Conservation (phyloP, 2,797 vertebrate genomes). For the Pangasius larnaudii region DNA sequence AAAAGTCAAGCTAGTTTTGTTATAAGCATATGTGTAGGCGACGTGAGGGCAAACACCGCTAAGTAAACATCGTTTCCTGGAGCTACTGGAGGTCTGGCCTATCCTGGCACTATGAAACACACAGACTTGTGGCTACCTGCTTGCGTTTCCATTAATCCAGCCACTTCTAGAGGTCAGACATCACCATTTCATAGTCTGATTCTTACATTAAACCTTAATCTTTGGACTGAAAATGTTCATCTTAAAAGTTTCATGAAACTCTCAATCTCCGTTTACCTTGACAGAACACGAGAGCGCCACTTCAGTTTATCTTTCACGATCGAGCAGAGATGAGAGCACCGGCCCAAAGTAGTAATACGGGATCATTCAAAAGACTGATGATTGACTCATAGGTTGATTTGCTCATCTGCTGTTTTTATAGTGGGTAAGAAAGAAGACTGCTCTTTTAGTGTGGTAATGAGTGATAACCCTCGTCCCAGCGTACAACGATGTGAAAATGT, state of each 20-base stretch:
- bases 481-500: neutral
- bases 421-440: neutral
- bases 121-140: no score
- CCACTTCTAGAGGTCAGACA: neutral
- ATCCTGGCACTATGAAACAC: no score
- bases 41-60: neutral
- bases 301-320: neutral
- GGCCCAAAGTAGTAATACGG: no score
- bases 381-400: neutral
- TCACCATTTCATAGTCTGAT: neutral
- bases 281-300: no score
- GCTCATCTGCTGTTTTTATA: neutral
- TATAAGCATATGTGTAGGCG: neutral
- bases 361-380: neutral
- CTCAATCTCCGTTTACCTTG: no score
- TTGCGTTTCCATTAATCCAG: no score
- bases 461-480: neutral
- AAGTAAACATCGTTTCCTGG: neutral
- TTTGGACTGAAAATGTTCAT: no score
- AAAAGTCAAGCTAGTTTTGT: neutral
- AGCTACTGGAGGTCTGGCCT: no score
- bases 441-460: neutral
- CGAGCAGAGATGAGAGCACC: no score
- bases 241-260: no score
- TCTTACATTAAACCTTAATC: neutral